Percentiles rank a stretch among this genome's conserved stretches.
These are phyloP conservation scores for Azorinus chamasolen DNA, from an alignment of 2,888 invertebrate genomes.

Conservation along the genomic window DNA sequence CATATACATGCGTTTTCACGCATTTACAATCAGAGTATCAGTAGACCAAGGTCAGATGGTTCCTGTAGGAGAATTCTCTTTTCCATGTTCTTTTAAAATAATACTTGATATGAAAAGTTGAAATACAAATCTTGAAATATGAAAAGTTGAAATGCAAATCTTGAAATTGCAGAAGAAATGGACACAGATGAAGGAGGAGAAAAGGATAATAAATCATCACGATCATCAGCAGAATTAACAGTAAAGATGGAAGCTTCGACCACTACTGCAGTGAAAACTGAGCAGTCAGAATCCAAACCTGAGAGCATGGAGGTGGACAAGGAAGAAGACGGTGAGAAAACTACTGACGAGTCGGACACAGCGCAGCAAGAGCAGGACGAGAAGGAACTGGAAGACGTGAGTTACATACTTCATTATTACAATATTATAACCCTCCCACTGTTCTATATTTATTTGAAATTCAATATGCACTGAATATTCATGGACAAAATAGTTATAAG, in stretches of 20 bases:
- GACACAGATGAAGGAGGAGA: constrained; percentile 71
- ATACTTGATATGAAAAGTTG: too few species aligned
- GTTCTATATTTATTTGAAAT: too few species aligned
- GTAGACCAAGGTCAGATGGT: too few species aligned
- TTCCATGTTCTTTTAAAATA: too few species aligned
- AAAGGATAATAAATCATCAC: constrained; percentile 9
- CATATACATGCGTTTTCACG: too few species aligned
- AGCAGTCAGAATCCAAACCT: neutral
- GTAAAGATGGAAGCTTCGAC: neutral
- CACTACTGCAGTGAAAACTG: constrained; percentile 10
- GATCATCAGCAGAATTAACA: neutral
- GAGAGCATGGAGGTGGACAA: neutral
- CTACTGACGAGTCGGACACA: constrained; percentile 43
- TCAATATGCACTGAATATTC: too few species aligned
- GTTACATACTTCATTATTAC: too few species aligned
- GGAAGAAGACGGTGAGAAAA: constrained; percentile 5
- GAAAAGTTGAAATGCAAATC: too few species aligned
- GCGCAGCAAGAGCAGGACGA: constrained; percentile 33
- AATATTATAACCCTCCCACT: constrained; percentile 52
- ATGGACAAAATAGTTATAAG: too few species aligned
- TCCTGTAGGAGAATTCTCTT: too few species aligned
- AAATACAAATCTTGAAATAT: too few species aligned
- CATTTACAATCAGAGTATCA: too few species aligned
- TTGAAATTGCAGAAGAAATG: constrained; percentile 68
- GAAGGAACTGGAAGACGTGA: constrained; percentile 82